Base-by-base conservation (phyloP, 2,888 invertebrate species). In the Rotaria sp. region DNA sequence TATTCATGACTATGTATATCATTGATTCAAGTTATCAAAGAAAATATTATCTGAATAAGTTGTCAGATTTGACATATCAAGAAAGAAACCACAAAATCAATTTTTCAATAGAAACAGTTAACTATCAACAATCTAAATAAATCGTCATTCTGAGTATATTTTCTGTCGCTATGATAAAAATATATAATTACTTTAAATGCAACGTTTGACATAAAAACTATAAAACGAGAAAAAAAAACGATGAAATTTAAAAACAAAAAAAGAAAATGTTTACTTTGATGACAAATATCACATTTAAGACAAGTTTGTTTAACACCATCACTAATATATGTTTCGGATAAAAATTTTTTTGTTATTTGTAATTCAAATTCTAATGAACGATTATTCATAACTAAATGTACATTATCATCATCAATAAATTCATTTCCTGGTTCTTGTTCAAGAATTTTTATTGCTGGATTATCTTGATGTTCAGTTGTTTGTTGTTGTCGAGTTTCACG, bases 201-300 rank as follows among this genome's bases (percentile, higher is more conserved):
- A 38, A 75, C 75, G 26, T 75, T 75, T 11, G 75, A 75, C 75
- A 75, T 75, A 4, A 75, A 75, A 3, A 75, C 67, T 67, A 18
- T 30, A 26, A 67, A 15, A 30, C 2, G 0, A 67, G 2, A 50
- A 50, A 50, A 50, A 50, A 50, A 13, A 50, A 15, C 3, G 50
- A 30, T 67, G 3, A n/a, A 3, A 35, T 15, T 18, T 15, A 15
- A 7, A 67, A 18, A 15, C n/a, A 67, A 18, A 30, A 67, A 30
- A 67, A 35, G 3, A n/a, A 67, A 67, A 8, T 18, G 1, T 35
- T 67, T 67, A 67, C 67, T 75, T 75, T 75, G 75, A 75, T 75
- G 75, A 41, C 75, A 75, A 41, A 75, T 75, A 75, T 75, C 75
- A 75, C 75, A 75, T 75, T 75, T 75, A 4, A 75, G n/a, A 75